Base-by-base conservation (phyloP, 2,888 invertebrate genomes). In the Andricus quercusramuli region DNA sequence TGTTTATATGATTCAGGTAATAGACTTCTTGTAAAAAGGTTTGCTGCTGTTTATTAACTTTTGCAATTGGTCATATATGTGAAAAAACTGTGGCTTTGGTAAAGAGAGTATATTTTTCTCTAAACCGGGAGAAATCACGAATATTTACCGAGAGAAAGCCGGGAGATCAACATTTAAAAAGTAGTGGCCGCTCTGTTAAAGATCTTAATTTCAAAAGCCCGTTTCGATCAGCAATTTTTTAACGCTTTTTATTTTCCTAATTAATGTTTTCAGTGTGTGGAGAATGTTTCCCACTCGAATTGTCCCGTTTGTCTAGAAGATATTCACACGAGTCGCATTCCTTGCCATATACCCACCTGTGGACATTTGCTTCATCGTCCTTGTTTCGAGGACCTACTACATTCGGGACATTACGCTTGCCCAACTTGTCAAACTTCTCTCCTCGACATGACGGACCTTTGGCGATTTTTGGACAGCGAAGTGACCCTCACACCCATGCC, bases 231-330 rank as follows among this genome's bases (percentile, higher is more conserved):
- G 22, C 11, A 22, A 9, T 59, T 59, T 44, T 37, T 56, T 76
- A 77, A 66, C 68, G 47, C 47, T 6, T 47, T 17, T 47, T 6
- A 5, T 47, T 67, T 68, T 66, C 25, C 59, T 59, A 59, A 68
- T 66, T 1, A 65, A 25, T 76, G 37, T 25, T 66, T 81, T 17
- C 93, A 98, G 97, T 98, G 98, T 90, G 96, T 98, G 11, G 98
- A 97, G 93, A 97, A 97, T 90, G 97, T 97, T 51, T 97, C 97
- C 20, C 95, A 96, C 11, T 95, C 97, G 9, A 97, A 97, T 93
- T 98, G 98, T 91, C 97, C 98, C 0, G 97, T 98, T 56, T 98
- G 98, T 89, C 93, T 97, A 83, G 98, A 98, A 86, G 97, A 98
- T 92, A 97, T 98, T 88, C 98, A 98, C 93, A 97, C 98, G 20